Percentiles rank a stretch among this genome's conserved stretches.
These are phyloP conservation scores for Eremophila alpestris DNA, from an alignment of 2,797 vertebrate genomes.

Conservation along the genomic window DNA sequence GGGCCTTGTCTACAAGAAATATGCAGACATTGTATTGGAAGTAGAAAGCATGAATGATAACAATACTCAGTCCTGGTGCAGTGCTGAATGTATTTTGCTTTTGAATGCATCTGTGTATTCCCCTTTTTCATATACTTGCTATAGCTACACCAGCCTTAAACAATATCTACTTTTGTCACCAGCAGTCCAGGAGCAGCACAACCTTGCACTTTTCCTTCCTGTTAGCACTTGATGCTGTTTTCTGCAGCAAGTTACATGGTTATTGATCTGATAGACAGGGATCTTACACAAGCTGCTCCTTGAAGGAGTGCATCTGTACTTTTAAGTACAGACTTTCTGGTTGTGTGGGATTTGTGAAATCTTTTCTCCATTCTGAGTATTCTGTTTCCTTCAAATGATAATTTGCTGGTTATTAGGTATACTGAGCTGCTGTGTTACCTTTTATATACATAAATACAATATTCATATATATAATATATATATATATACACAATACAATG, in stretches of 20 bases:
- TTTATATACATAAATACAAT: neutral
- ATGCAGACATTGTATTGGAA: neutral
- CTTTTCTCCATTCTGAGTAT: neutral
- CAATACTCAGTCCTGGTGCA: neutral
- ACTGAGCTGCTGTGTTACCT: neutral
- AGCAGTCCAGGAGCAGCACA: neutral
- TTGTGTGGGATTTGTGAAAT: neutral
- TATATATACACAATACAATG: neutral
- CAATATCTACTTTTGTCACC: neutral
- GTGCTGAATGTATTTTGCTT: neutral
- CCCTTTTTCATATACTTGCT: neutral
- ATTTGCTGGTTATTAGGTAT: neutral
- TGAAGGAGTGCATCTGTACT: neutral
- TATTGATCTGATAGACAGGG: neutral
- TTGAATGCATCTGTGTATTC: neutral
- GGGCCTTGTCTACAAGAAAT: constrained; percentile 49
- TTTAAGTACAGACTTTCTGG: neutral
- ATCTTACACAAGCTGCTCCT: neutral
- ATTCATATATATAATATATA: neutral
- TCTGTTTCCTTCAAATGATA: neutral
- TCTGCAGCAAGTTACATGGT: neutral
- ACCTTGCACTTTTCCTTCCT: neutral
- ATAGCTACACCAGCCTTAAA: neutral
- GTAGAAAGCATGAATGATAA: neutral
- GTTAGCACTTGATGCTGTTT: neutral